A percentile compares a stretch with the other conserved stretches of the same genome.
phyloP scores from a whole-genome alignment of 2,797 vertebrate genomes.

The Poliocrania exsul region DNA sequence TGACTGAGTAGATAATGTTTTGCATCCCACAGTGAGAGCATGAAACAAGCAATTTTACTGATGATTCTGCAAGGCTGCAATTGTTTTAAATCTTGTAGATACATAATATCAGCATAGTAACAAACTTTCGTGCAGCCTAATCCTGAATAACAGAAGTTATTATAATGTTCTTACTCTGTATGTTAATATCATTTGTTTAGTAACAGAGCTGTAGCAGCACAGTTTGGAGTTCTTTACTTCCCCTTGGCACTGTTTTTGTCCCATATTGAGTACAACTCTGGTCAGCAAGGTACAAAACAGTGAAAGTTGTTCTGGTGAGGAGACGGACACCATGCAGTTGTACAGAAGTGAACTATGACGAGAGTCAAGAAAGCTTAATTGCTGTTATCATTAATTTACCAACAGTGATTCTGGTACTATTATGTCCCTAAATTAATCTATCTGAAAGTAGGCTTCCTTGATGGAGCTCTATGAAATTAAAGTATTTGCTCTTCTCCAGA shows the following conservation, averaged over 20 bases:
- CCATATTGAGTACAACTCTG: not conserved
- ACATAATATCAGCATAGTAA: not conserved
- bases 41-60: not conserved
- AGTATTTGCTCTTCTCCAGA: not conserved
- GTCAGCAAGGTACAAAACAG: not conserved
- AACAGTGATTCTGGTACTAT: not conserved
- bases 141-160: not conserved
- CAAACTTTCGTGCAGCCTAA: not conserved
- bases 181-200: not conserved
- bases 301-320: not conserved
- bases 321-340: not conserved
- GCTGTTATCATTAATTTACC: not conserved
- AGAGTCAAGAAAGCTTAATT: not conserved
- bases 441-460: not conserved
- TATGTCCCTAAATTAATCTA: not conserved
- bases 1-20: not conserved
- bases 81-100: not conserved
- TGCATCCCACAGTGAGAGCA: not conserved
- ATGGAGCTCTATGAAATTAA: not conserved
- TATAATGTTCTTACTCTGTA: not conserved
- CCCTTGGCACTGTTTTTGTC: not conserved
- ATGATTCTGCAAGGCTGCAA: not conserved
- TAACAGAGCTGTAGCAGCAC: not conserved
- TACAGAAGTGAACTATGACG: not conserved
- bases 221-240: not conserved